Conservation (phyloP, 2,113 vertebrate genomes). For the Malaclemys terrapin region DNA sequence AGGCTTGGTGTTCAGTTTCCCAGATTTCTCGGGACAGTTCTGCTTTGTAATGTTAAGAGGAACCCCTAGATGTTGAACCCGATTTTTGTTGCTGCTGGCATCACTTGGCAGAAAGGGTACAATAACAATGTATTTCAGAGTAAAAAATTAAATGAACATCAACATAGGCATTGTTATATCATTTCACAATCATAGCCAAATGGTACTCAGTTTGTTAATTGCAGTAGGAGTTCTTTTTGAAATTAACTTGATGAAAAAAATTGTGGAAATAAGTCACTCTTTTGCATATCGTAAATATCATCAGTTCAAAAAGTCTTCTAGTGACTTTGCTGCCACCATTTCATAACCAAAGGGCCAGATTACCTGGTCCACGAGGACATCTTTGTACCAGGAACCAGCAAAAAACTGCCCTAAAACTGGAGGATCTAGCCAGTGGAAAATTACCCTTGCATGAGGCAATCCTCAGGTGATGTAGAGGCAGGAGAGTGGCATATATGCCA, state of each 20-base stretch:
- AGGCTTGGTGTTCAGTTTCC: background rate
- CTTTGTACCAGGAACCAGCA: background rate
- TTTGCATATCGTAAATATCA: background rate
- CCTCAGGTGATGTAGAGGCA: background rate
- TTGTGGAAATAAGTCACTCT: background rate
- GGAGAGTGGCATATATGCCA: background rate
- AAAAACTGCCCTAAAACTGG: background rate
- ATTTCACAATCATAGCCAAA: background rate
- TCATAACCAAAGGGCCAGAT: background rate
- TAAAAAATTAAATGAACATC: background rate
- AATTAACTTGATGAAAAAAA: background rate
- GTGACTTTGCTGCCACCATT: background rate
- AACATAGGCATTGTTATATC: background rate
- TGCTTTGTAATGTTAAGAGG: background rate
- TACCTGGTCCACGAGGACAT: background rate
- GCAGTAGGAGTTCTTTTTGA: background rate
- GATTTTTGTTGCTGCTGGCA: background rate
- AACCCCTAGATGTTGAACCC: background rate
- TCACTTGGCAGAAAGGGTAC: background rate
- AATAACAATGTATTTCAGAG: slow-evolving; percentile 9
- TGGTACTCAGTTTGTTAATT: fast-evolving
- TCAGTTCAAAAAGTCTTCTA: background rate
- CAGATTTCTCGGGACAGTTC: background rate
- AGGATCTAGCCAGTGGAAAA: background rate
- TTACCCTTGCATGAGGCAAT: background rate